These are phyloP conservation scores for Pseudolycoriella hygida DNA, from an alignment of 2,888 invertebrate genomes.

Conservation along the genomic window DNA sequence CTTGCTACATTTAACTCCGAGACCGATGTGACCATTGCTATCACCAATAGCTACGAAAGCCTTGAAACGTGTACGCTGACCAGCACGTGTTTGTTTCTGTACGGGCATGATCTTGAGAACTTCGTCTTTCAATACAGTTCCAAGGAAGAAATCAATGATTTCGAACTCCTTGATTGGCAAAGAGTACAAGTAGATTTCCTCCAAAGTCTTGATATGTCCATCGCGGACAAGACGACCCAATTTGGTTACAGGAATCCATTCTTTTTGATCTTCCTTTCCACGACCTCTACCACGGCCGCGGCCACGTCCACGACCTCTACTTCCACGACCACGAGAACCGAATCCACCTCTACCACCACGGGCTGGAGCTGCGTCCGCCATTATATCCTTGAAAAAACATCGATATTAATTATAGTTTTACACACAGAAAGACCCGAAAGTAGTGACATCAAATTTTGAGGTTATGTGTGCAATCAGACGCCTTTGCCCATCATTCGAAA, in stretches of 20 bases:
- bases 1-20: conserved; percentile 99
- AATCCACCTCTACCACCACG: conserved; percentile 84
- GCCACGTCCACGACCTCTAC: conserved; percentile 56
- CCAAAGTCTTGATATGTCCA: conserved; percentile 85
- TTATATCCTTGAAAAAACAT: conserved; percentile 31
- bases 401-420: too few species aligned
- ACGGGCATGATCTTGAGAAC: conserved; percentile 99
- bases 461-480: conserved; percentile 19
- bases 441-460: conserved; percentile 6
- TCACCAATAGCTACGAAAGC: conserved; percentile 93
- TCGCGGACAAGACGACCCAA: conserved; percentile 93
- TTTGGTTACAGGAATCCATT: conserved; percentile 98
- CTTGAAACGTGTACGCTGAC: conserved; percentile 98
- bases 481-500: conserved; percentile 24
- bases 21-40: conserved; percentile 94
- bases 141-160: conserved; percentile 96
- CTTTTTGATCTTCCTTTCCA: conserved; percentile 84
- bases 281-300: conserved; percentile 38
- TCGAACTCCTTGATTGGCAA: conserved; percentile 98
- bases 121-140: conserved; percentile 85
- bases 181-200: conserved; percentile 97
- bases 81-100: conserved; percentile 98
- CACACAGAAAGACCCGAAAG: not conserved
- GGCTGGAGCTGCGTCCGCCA: conserved; percentile 99
- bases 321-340: conserved; percentile 52